Base-by-base conservation (phyloP, 2,888 invertebrate species). In the Esperia sulphurella region DNA sequence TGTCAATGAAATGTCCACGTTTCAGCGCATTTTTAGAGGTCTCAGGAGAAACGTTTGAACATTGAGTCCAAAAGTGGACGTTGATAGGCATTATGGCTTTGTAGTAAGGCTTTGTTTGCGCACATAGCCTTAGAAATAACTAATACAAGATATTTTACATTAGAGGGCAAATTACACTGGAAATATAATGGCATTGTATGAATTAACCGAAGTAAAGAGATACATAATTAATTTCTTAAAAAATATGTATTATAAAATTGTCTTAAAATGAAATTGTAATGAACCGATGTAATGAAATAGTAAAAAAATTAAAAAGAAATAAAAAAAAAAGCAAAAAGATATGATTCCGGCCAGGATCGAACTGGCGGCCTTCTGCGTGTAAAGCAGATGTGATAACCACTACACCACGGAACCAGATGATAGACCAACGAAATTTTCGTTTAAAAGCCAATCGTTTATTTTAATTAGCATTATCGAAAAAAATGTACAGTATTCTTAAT, bases 321-420 rank as follows among this genome's bases (percentile, higher is more conserved):
- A 14, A 29, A 29, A 6, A 29, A 46, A 31, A 21, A 51, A 54
- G 54, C 49, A 68, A 69, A 77, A 77, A 65, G 10, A 58, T 60
- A 53, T 85, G 86, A 81, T 85, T 84, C 83, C 86, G 85, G 84
- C 85, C 85, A 83, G 85, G 85, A 85, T 85, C 85, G 86, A 85
- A 85, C 85, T 81, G 85, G 85, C 84, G 85, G 80, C 85, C 85
- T 85, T 85, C 84, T 85, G 85, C 84, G 86, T 85, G 83, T 84
- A 84, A 83, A 84, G 84, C 84, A 85, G 83, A 85, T 80, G 81
- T 81, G 80, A 81, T 80, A 81, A 81, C 80, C 80, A 78, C 84
- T 85, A 85, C 86, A 85, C 85, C 81, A 85, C 86, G 85, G 82
- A 84, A 84, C 82, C 82, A 7, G 51, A 3, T 71, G 54, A 0